These are phyloP conservation scores for Leptobrachium ailaonicum DNA, from an alignment of 2,113 vertebrate species.

Conservation along the genomic window DNA sequence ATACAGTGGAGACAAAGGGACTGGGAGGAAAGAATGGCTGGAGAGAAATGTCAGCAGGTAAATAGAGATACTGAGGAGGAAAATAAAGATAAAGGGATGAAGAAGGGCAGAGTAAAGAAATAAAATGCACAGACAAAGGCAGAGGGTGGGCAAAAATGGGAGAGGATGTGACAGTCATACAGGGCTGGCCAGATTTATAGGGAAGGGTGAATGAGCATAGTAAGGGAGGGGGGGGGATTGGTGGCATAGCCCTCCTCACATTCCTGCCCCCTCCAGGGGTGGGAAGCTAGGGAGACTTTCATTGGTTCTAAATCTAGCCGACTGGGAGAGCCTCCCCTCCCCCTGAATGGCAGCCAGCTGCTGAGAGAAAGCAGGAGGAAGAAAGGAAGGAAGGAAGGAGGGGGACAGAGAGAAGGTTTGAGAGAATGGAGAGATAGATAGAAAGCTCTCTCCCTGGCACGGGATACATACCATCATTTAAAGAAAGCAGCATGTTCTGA, in stretches of 20 bases:
- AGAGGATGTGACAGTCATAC: background rate
- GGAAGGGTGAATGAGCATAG: conserved; percentile 16
- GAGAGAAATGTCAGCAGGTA: background rate
- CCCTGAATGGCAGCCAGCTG: conserved; percentile 31
- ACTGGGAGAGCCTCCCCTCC: conserved; percentile 7
- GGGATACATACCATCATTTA: background rate
- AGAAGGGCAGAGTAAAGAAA: background rate
- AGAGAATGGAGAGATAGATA: background rate
- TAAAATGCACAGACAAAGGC: background rate
- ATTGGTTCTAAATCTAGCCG: conserved; percentile 14
- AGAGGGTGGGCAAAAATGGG: background rate
- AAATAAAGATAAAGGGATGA: background rate
- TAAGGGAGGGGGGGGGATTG: background rate
- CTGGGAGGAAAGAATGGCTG: background rate
- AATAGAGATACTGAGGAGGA: background rate
- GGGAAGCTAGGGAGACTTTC: conserved; percentile 2
- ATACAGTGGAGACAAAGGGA: too few relatives aligned
- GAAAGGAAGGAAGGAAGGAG: background rate
- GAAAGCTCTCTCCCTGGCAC: conserved; percentile 9
- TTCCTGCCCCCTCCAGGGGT: conserved; percentile 31
- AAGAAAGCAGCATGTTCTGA: background rate
- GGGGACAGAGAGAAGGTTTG: background rate
- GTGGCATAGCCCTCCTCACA: conserved; percentile 16
- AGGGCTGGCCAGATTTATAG: background rate
- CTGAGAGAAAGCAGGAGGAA: conserved; percentile 9